A percentile compares a stretch with the other conserved stretches of the same genome.
These are phyloP conservation scores for Bergia sp. DNA, from an alignment of 92 coral and sea anemone species.

Conservation along the genomic window DNA sequence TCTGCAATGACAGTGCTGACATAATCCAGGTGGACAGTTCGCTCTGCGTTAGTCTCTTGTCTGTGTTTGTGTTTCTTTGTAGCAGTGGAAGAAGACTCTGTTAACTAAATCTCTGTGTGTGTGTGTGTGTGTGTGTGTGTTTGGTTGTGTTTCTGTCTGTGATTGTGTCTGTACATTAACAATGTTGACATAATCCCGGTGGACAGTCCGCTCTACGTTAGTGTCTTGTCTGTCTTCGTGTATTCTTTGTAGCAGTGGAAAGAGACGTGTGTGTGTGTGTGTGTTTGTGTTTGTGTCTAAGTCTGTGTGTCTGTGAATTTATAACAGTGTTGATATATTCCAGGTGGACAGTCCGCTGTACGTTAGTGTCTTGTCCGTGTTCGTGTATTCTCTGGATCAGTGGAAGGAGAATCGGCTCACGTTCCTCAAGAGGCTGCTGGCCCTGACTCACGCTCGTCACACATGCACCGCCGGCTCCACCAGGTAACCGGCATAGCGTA, in stretches of 20 bases:
- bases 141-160: not conserved
- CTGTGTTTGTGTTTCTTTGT: slow-evolving; percentile 89
- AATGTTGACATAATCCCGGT: slow-evolving; percentile 52
- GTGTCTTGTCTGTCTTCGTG: slow-evolving; percentile 87
- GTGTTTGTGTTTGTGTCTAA: too few relatives aligned
- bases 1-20: not conserved
- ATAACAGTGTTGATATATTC: not conserved
- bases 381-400: slow-evolving; percentile 89
- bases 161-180: not conserved
- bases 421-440: slow-evolving; percentile 82
- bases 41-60: slow-evolving; percentile 74
- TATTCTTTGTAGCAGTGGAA: slow-evolving; percentile 92
- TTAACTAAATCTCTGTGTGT: too few relatives aligned
- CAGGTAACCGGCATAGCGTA: slow-evolving; percentile 55
- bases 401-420: slow-evolving; percentile 82
- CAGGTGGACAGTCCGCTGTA: slow-evolving; percentile 93
- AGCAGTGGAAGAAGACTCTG: slow-evolving; percentile 80
- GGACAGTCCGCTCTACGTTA: slow-evolving; percentile 84
- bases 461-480: slow-evolving; percentile 74
- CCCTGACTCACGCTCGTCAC: slow-evolving; percentile 87
- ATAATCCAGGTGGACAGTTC: slow-evolving; percentile 84
- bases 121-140: too few relatives aligned
- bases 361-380: slow-evolving; percentile 83
- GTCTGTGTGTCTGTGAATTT: not conserved
- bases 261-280: slow-evolving; percentile 41